Evolutionary conservation across 2,797 vertebrate genomes (phyloP).

Genomic region (Prionace glauca): DNA sequence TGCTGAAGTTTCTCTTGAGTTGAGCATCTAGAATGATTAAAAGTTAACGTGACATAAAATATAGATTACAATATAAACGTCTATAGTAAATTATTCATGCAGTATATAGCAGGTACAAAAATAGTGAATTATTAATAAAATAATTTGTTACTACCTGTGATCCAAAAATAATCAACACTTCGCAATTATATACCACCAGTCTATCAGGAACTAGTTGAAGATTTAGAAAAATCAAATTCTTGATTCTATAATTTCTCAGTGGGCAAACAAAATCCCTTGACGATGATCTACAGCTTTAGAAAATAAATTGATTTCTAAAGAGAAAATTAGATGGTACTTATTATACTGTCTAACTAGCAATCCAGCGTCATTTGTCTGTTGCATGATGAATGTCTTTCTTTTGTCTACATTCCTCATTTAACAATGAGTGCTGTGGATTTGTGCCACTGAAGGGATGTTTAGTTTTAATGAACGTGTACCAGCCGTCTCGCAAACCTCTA

Average conservation of each 20-base stretch:
- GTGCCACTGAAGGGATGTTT: slow-evolving; percentile 46
- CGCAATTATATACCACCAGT: slow-evolving; percentile 50
- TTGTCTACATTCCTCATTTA: slow-evolving; percentile 54
- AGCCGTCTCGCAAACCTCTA: slow-evolving; percentile 45
- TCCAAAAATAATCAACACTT: slow-evolving; percentile 45
- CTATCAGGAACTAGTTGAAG: slow-evolving; percentile 50
- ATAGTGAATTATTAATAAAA: slow-evolving; percentile 17
- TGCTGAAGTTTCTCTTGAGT: neutral
- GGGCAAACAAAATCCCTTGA: slow-evolving; percentile 60
- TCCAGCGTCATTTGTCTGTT: slow-evolving; percentile 60
- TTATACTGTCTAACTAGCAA: slow-evolving; percentile 64
- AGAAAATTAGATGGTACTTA: slow-evolving; percentile 70
- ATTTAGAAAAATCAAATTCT: slow-evolving; percentile 56
- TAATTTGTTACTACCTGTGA: neutral
- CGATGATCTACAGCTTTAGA: slow-evolving; percentile 59
- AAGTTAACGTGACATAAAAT: neutral
- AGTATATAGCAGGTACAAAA: neutral
- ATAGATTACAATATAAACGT: neutral
- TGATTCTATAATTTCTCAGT: slow-evolving; percentile 57
- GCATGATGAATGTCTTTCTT: slow-evolving; percentile 59
- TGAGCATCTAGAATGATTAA: neutral
- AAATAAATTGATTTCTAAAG: slow-evolving; percentile 68
- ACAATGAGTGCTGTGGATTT: slow-evolving; percentile 49
- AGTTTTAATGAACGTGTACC: slow-evolving; percentile 48
- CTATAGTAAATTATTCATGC: neutral